Percentiles rank a stretch among this genome's conserved stretches.
phyloP scores from a whole-genome alignment of 2,888 invertebrate species.

The Maniola hyperantus region DNA sequence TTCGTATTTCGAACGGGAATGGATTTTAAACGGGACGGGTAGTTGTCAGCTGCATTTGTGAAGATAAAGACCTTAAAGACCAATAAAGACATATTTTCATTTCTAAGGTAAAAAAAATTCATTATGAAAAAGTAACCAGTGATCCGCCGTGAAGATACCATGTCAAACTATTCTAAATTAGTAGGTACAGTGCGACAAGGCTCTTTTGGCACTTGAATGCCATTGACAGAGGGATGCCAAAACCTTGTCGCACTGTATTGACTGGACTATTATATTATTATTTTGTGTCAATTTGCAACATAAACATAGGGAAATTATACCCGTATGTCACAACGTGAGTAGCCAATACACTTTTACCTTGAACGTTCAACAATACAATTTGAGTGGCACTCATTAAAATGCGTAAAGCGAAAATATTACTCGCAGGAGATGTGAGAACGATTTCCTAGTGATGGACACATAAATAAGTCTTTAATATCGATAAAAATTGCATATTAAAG shows the following conservation, averaged over 20 bases:
- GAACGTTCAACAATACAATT: slow-evolving; percentile 40
- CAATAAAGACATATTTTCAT: no score
- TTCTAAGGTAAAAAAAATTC: no score
- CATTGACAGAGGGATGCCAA: no score
- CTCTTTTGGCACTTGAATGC: no score
- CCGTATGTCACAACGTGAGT: slow-evolving; percentile 11
- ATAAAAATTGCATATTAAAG: not conserved
- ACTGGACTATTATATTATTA: no score
- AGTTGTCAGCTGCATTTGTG: not conserved
- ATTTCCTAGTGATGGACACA: slow-evolving; percentile 29
- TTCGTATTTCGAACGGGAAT: not conserved
- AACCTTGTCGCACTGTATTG: no score
- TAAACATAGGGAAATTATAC: not conserved
- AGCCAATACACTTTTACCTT: slow-evolving; percentile 22
- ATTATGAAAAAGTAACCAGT: no score
- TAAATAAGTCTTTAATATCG: slow-evolving; percentile 10
- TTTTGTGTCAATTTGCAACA: no score
- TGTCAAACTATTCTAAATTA: no score
- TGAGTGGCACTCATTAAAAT: slow-evolving; percentile 41
- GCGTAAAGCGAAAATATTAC: slow-evolving; percentile 71
- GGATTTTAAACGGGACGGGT: not conserved
- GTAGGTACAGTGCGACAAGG: no score
- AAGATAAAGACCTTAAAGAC: no score
- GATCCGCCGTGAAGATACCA: no score
- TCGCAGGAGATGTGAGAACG: slow-evolving; percentile 57